Percentiles rank a stretch among this genome's conserved stretches.
Conservation (phyloP, 1,140 invertebrate genomes). For the Orchestia grillus region DNA sequence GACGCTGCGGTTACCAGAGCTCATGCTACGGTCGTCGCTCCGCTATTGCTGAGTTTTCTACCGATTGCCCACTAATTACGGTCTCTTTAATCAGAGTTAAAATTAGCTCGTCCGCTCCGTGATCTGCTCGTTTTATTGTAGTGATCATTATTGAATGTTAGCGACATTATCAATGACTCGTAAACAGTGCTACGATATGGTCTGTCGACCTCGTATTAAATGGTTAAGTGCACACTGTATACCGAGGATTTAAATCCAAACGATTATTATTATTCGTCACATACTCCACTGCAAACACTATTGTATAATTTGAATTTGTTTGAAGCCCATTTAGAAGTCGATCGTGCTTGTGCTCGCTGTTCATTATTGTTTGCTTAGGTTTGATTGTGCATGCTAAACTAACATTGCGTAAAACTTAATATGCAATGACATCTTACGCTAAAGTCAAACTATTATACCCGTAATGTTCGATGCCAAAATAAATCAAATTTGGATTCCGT, state of each 20-base stretch:
- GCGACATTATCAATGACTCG: neutral
- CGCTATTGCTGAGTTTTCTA: neutral
- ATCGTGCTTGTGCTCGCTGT: no score
- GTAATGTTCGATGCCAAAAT: no score
- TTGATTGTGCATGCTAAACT: no score
- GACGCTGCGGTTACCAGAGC: neutral
- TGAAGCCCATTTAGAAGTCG: neutral
- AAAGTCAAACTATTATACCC: no score
- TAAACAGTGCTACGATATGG: neutral
- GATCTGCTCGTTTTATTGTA: neutral
- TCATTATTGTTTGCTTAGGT: no score
- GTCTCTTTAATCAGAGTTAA: neutral
- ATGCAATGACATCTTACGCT: no score
- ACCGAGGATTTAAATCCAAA: neutral
- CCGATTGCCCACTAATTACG: neutral
- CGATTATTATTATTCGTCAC: neutral
- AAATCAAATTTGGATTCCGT: no score
- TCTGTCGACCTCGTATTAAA: neutral
- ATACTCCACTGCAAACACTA: neutral
- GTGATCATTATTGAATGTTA: neutral
- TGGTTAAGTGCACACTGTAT: neutral
- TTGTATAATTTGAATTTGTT: neutral
- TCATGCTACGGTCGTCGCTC: neutral
- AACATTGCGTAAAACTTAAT: no score
- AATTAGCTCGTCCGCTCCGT: neutral